phyloP scores from a whole-genome alignment of 2,797 vertebrate genomes.

The Masticophis lateralis region DNA sequence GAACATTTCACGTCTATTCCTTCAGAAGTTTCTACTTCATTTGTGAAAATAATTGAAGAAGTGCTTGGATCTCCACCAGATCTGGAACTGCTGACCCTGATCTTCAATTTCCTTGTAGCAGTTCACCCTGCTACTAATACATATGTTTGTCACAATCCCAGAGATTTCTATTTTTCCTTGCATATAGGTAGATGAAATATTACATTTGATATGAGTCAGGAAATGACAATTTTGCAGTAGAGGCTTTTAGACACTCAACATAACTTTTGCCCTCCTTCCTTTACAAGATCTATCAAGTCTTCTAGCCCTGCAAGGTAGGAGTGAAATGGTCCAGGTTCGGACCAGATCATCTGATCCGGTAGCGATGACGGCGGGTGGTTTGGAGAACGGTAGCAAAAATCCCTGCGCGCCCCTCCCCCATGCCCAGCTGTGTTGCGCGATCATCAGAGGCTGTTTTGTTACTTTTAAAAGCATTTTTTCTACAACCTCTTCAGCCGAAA shows the following conservation, averaged over 20 bases:
- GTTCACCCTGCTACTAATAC: conserved; percentile 98
- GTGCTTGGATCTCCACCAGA: conserved; percentile 96
- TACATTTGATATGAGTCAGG: not conserved
- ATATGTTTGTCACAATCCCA: conserved; percentile 97
- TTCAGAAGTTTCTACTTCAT: conserved; percentile 91
- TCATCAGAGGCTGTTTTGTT: too few relatives aligned
- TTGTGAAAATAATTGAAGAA: conserved; percentile 98
- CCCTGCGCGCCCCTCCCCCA: too few relatives aligned
- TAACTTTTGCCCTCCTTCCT: not conserved
- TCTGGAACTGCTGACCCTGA: conserved; percentile 85
- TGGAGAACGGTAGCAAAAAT: too few relatives aligned
- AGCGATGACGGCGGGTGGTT: too few relatives aligned
- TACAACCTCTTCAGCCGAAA: too few relatives aligned
- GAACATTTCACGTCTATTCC: conserved; percentile 86
- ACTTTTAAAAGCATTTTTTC: too few relatives aligned
- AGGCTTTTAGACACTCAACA: not conserved
- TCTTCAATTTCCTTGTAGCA: conserved; percentile 95
- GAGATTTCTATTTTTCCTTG: conserved; percentile 94
- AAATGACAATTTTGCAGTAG: not conserved
- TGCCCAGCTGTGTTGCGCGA: too few relatives aligned
- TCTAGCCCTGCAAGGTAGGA: not conserved
- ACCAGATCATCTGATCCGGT: too few relatives aligned
- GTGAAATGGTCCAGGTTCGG: too few relatives aligned
- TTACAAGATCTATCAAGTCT: not conserved
- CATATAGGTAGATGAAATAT: conserved; percentile 83